Conservation (phyloP, 2,113 vertebrate genomes). For the Poeciliopsis turrubarensis region DNA sequence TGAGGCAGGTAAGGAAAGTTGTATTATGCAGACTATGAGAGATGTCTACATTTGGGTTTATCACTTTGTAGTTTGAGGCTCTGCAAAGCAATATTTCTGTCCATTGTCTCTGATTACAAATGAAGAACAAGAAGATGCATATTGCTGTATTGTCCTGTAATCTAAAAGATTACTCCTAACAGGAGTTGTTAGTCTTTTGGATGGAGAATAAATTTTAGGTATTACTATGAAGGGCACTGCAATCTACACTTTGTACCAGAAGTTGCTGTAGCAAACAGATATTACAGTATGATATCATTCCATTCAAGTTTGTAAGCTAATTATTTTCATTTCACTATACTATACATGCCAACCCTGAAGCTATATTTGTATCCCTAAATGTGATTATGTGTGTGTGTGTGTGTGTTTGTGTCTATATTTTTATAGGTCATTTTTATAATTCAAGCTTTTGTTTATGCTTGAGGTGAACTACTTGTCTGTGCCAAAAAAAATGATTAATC, state of each 20-base stretch:
- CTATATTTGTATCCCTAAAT: constrained; percentile 79
- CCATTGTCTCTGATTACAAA: constrained; percentile 22
- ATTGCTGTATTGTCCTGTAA: constrained; percentile 14
- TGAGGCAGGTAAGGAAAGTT: constrained; percentile 14
- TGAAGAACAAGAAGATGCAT: constrained; percentile 36
- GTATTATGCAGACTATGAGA: constrained; percentile 22
- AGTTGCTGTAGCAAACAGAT: constrained; percentile 42
- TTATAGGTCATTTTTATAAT: constrained; percentile 34
- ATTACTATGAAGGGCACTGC: constrained; percentile 18
- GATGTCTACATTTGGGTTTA: constrained; percentile 20
- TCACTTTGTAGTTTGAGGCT: constrained; percentile 30
- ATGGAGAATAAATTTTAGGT: constrained; percentile 26
- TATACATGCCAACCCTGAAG: constrained; percentile 71
- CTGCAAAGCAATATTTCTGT: constrained; percentile 13
- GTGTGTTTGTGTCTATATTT: constrained; percentile 43
- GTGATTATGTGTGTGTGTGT: constrained; percentile 71
- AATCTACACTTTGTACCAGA: constrained; percentile 26
- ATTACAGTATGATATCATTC: constrained; percentile 31
- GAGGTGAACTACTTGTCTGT: constrained; percentile 41
- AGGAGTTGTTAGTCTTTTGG: constrained; percentile 27
- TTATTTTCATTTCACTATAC: constrained; percentile 41
- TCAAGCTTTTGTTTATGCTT: constrained; percentile 50
- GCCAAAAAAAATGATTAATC: constrained; percentile 25
- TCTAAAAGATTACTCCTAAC: background rate
- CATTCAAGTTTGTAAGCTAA: constrained; percentile 49